These are phyloP conservation scores for Hippocampus mohnikei DNA, from an alignment of 2,113 vertebrate species.

Conservation along the genomic window DNA sequence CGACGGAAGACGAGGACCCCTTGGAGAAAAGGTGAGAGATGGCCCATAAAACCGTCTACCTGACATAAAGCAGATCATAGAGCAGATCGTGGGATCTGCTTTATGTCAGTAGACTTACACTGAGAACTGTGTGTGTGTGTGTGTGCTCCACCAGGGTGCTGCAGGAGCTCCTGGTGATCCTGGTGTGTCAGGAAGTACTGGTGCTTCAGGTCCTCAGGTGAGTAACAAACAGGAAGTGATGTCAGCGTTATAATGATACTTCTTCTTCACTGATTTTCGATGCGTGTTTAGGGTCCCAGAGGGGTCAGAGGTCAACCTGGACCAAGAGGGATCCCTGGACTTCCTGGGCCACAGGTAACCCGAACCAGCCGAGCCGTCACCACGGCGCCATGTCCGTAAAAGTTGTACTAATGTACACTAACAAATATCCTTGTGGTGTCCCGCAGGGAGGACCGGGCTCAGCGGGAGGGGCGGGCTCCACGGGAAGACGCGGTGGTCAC, in stretches of 20 bases:
- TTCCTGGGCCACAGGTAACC: slow-evolving; percentile 61
- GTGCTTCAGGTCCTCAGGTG: slow-evolving; percentile 66
- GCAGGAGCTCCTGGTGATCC: slow-evolving; percentile 44
- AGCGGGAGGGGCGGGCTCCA: slow-evolving; percentile 50
- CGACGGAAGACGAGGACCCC: slow-evolving; percentile 6
- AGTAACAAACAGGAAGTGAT: slow-evolving; percentile 1
- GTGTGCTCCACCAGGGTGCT: slow-evolving; percentile 44
- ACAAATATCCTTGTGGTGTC: background rate
- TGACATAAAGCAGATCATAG: too few relatives aligned
- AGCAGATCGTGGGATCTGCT: too few relatives aligned
- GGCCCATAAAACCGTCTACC: too few relatives aligned
- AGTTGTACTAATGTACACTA: too few relatives aligned
- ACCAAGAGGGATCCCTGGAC: slow-evolving; percentile 45
- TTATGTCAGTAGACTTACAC: too few relatives aligned
- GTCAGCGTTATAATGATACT: background rate
- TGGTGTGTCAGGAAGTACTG: slow-evolving; percentile 52
- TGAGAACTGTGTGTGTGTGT: slow-evolving; percentile 6
- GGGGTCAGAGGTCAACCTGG: slow-evolving; percentile 58
- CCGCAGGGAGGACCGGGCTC: slow-evolving; percentile 64
- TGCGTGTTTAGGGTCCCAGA: slow-evolving; percentile 46
- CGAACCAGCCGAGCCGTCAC: background rate
- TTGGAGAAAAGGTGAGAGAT: background rate
- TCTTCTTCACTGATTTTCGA: background rate
- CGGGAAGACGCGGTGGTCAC: slow-evolving; percentile 68
- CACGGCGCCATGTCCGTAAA: background rate